Evolutionary conservation across 2,888 invertebrate species (phyloP), one percentile per base, ranked within the genome.

Genomic region (Tholera decimalis): DNA sequence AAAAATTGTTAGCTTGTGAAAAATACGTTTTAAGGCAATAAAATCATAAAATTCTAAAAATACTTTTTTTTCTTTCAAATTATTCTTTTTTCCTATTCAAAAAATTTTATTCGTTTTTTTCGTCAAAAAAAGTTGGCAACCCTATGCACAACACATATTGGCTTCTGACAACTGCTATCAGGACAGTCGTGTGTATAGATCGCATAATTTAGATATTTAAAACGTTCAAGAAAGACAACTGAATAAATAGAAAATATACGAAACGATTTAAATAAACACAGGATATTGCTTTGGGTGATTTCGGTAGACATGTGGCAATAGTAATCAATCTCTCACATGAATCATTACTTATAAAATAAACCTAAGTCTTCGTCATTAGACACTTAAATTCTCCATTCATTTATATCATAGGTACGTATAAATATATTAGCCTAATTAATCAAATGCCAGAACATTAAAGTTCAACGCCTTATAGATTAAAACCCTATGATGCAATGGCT

Each of bases 391-490:
- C n/a, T n/a, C n/a, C n/a, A n/a, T n/a, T n/a, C n/a, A n/a, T n/a
- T 30, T 35, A 51, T 18, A 44, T 56, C 13, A 59, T 49, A 56
- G 22, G 26, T 22, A 33, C 56, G 9, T 28, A 18, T 30, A 26
- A 62, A 64, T 53, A 56, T 61, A 63, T 68, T 67, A 79, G 54
- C 63, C 66, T 51, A 60, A 71, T 81, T 73, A 63, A 76, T 71
- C 63, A 71, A 79, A 76, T 75, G 82, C 76, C 83, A 80, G 81
- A 77, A 78, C 82, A 84, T 80, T 73, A 85, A 83, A 85, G 83
- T 82, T 79, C 75, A 85, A 80, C 74, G 81, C 57, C 81, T 78
- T 70, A 60, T 62, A 80, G 79, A 79, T 82, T 81, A 76, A 62
- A 73, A 65, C 39, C 22, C 53, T 62, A 49, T 80, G 80, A 80